Evolutionary conservation across 2,888 invertebrate genomes (phyloP).

Genomic region (Nasonia oneida): DNA sequence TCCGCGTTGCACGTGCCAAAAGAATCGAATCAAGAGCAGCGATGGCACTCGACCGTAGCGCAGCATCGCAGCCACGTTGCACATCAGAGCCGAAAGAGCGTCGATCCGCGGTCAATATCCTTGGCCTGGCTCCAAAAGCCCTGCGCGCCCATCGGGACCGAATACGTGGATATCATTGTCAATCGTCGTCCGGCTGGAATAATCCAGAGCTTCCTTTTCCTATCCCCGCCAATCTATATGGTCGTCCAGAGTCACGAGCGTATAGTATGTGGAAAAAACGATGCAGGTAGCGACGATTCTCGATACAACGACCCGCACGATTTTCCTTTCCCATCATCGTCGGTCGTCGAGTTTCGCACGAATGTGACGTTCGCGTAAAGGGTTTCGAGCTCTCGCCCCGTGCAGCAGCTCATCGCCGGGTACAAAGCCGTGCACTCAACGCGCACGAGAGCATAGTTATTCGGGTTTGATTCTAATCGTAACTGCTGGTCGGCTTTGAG

Average conservation of each 20-base stretch:
- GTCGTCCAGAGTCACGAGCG: background rate
- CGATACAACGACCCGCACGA: background rate
- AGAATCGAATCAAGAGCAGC: background rate
- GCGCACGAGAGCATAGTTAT: background rate
- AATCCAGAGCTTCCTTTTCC: background rate
- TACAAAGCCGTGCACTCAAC: background rate
- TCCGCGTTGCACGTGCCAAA: background rate
- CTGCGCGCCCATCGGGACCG: background rate
- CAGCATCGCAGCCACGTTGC: background rate
- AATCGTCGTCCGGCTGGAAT: constrained; percentile 14
- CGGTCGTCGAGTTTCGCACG: too few species aligned
- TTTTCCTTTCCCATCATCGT: too few species aligned
- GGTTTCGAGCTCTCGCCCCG: background rate
- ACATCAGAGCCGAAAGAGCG: background rate
- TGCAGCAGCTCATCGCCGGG: background rate
- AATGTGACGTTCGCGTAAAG: too few species aligned
- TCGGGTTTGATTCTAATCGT: constrained; percentile 27
- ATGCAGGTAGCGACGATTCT: background rate
- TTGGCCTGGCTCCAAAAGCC: constrained; percentile 41
- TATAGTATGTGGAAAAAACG: background rate
- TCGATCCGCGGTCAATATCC: constrained; percentile 46
- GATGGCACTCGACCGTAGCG: background rate
- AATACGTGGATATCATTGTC: constrained; percentile 43
- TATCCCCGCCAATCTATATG: background rate
- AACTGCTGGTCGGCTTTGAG: background rate